Percentiles rank a stretch among this genome's conserved stretches.
Evolutionary conservation across 1,140 invertebrate genomes (phyloP).

Genomic region (Polypedilum pembai): DNA sequence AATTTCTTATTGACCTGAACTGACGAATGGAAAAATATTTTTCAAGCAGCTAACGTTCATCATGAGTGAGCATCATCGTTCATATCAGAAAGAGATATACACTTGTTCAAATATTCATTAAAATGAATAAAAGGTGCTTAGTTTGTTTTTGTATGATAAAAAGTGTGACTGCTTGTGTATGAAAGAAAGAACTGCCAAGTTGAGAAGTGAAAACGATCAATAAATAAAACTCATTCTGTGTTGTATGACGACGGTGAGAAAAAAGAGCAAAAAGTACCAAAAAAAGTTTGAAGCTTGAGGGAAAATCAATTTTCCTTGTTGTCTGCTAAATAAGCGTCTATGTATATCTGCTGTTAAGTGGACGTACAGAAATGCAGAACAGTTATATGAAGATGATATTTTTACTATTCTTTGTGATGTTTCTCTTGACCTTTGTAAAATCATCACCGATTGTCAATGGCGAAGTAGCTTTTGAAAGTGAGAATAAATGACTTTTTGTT

Average conservation of each 20-base stretch:
- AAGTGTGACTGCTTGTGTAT: neutral
- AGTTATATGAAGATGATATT: neutral
- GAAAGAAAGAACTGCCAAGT: neutral
- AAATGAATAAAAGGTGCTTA: neutral
- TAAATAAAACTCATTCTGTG: neutral
- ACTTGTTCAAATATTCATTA: neutral
- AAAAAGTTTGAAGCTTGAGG: neutral
- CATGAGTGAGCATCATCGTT: no score
- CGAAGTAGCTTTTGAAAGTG: neutral
- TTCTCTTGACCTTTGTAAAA: neutral
- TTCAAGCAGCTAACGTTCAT: no score
- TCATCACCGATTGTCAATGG: neutral
- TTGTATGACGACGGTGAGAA: neutral
- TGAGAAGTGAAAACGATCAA: neutral
- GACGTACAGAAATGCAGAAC: neutral
- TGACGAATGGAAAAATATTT: no score
- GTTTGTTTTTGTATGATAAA: neutral
- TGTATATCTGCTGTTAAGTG: neutral
- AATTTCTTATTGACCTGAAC: no score
- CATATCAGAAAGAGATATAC: neutral
- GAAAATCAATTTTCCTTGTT: neutral
- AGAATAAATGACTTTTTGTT: neutral
- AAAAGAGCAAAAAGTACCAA: neutral
- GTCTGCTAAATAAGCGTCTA: neutral
- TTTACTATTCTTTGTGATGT: neutral